These are phyloP conservation scores for Caenorhabditis wallacei DNA, from an alignment of 2,888 invertebrate genomes.

Conservation along the genomic window DNA sequence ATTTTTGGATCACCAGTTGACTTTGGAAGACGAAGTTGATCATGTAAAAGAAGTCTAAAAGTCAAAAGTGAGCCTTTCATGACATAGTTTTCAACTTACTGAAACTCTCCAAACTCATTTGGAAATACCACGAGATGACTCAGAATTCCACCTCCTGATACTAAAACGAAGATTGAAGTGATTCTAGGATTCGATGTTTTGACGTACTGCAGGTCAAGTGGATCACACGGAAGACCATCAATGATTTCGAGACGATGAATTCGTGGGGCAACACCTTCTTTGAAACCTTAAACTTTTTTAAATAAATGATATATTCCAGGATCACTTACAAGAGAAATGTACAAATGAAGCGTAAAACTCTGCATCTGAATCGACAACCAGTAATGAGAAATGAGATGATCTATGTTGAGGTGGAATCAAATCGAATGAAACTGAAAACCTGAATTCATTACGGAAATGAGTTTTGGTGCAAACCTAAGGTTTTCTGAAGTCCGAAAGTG, in stretches of 20 bases:
- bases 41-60: slow-evolving; percentile 37
- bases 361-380: slow-evolving; percentile 56
- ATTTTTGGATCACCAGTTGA: slow-evolving; percentile 45
- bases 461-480: slow-evolving; percentile 29
- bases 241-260: slow-evolving; percentile 41
- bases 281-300: slow-evolving; percentile 28
- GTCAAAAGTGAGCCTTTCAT: not conserved
- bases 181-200: slow-evolving; percentile 46
- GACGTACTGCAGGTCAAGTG: slow-evolving; percentile 35
- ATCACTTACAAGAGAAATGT: slow-evolving; percentile 32
- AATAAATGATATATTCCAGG: not conserved
- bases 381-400: slow-evolving; percentile 34
- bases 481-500: slow-evolving; percentile 55
- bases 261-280: slow-evolving; percentile 35
- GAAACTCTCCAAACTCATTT: slow-evolving; percentile 57
- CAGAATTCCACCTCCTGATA: slow-evolving; percentile 48
- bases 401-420: slow-evolving; percentile 37
- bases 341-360: slow-evolving; percentile 48
- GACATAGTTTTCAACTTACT: slow-evolving; percentile 16
- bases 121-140: slow-evolving; percentile 49
- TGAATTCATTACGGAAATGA: too few relatives aligned
- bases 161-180: slow-evolving; percentile 39
- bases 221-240: slow-evolving; percentile 54
- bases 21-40: slow-evolving; percentile 49
- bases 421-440: slow-evolving; percentile 62